Conservation (phyloP, 2,888 invertebrate species). For the Serripes groenlandicus region DNA sequence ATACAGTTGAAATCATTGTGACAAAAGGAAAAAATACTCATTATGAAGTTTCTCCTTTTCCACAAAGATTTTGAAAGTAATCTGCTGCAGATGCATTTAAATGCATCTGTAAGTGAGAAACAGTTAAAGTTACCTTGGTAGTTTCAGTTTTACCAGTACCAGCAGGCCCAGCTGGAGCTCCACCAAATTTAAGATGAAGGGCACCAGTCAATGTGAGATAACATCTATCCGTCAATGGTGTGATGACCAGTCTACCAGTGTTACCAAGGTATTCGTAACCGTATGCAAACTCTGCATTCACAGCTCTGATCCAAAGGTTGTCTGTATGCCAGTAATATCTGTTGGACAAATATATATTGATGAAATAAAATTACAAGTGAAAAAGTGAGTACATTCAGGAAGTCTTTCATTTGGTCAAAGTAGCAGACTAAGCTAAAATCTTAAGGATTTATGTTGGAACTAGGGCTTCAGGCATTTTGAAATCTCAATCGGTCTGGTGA, state of each 20-base stretch:
- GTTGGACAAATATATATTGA: too few species aligned
- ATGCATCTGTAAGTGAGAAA: too few species aligned
- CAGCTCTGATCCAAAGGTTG: constrained; percentile 90
- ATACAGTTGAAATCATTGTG: too few species aligned
- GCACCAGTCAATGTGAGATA: constrained; percentile 90
- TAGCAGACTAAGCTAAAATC: neutral
- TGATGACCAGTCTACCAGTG: constrained; percentile 90
- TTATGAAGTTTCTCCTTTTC: too few species aligned
- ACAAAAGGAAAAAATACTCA: too few species aligned
- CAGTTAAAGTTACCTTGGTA: constrained; percentile 89
- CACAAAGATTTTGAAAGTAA: too few species aligned
- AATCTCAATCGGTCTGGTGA: too few species aligned
- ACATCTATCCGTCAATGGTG: constrained; percentile 90
- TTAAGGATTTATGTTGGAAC: neutral
- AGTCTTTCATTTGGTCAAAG: too few species aligned
- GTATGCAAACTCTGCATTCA: constrained; percentile 92
- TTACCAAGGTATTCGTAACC: constrained; percentile 94
- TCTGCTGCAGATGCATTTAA: too few species aligned
- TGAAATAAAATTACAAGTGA: too few species aligned
- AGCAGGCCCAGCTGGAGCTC: constrained; percentile 91
- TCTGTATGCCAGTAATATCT: constrained; percentile 89
- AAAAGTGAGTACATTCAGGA: too few species aligned
- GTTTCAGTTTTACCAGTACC: constrained; percentile 95
- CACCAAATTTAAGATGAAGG: constrained; percentile 90
- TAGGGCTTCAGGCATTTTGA: neutral